Evolutionary conservation across 2,113 vertebrate genomes (phyloP).

Genomic region (Eulemur rufifrons): DNA sequence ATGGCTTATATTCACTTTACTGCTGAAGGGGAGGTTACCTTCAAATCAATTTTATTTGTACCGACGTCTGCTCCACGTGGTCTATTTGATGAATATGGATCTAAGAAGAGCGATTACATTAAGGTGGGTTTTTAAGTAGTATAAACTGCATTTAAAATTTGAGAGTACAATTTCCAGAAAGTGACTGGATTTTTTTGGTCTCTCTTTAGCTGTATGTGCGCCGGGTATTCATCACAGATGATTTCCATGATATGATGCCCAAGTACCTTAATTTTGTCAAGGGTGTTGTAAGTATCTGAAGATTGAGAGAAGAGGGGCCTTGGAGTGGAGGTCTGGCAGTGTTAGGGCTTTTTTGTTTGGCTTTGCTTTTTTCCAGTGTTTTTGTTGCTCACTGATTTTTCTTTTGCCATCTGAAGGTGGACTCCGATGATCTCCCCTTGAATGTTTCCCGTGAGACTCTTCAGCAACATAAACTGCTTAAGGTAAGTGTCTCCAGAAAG

Average conservation of each 20-base stretch:
- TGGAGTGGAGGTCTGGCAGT: neutral
- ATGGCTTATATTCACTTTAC: slow-evolving; percentile 97
- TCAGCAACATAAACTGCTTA: slow-evolving; percentile 98
- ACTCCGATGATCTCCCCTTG: slow-evolving; percentile 98
- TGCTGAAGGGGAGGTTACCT: slow-evolving; percentile 98
- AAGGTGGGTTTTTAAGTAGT: slow-evolving; percentile 86
- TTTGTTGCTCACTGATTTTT: neutral
- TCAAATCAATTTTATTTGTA: slow-evolving; percentile 97
- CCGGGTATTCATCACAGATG: slow-evolving; percentile 98
- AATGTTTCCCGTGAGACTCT: slow-evolving; percentile 99
- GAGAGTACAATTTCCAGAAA: neutral
- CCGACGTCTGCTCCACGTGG: slow-evolving; percentile 96
- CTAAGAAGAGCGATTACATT: slow-evolving; percentile 98
- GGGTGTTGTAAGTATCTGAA: slow-evolving; percentile 93
- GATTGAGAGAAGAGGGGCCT: no score
- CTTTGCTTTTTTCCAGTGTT: neutral
- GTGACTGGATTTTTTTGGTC: neutral
- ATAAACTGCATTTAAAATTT: neutral
- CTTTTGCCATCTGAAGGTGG: slow-evolving; percentile 86
- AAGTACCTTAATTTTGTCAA: slow-evolving; percentile 98
- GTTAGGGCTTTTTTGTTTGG: neutral
- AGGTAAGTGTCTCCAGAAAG: slow-evolving; percentile 83
- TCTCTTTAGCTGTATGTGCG: slow-evolving; percentile 93
- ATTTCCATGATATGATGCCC: slow-evolving; percentile 99
- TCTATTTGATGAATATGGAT: slow-evolving; percentile 98